Evolutionary conservation across 2,888 invertebrate species (phyloP), one percentile per base, ranked within the genome.

Genomic region (Dolichomitus sp.): DNA sequence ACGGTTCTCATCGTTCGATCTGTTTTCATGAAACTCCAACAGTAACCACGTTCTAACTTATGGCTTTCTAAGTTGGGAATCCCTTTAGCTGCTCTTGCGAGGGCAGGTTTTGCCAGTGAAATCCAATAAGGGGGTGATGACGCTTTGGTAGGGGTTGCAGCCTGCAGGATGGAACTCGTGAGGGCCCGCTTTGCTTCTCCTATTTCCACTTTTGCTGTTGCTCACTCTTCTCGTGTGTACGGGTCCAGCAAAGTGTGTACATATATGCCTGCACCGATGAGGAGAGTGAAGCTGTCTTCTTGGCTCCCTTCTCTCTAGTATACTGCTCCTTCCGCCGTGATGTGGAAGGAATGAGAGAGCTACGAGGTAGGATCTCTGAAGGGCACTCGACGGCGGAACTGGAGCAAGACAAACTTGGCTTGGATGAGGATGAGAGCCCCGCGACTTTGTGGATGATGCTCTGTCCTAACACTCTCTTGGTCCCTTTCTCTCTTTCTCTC

Each of bases 361-460:
- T 27, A 57, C 57, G 63, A 81, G 77, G 69, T 65, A 66, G 75
- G 57, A 81, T 86, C 85, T 87, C 85, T 89, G 84, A 87, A 88
- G 86, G 88, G 85, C 87, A 86, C 88, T 89, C 84, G 80, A 84
- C 84, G 83, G 84, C 85, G 85, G 85, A 89, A 90, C 86, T 89
- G 86, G 89, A 89, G 88, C 89, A 88, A 88, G 88, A 89, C 87
- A 88, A 89, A 87, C 86, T 88, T 80, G 65, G 68, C 79, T 80
- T 50, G 68, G 76, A 80, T 75, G 79, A 79, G 83, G 63, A 76
- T 69, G 79, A 69, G 68, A 72, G 66, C 37, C 57, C 69, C 74
- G 19, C 73, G 70, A 52, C 84, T 78, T 70, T 75, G 69, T 72
- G 70, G 59, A 81, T 83, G 81, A 76, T 77, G 74, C 50, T 74